Percentiles rank a stretch among this genome's conserved stretches.
These are phyloP conservation scores for Olivierus martensii DNA, from an alignment of 1,140 invertebrate species.

Conservation along the genomic window DNA sequence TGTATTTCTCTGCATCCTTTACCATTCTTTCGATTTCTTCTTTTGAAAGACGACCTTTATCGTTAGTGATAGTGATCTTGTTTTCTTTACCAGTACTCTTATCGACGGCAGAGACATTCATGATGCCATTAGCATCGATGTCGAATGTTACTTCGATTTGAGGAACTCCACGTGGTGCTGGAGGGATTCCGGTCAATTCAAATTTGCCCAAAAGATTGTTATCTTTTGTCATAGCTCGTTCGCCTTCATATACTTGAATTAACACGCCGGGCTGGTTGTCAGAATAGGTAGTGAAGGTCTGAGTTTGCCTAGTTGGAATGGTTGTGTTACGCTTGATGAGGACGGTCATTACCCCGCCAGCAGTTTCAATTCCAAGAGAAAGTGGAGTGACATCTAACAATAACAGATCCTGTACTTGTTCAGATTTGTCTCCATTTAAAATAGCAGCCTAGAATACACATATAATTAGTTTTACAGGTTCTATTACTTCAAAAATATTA, in stretches of 20 bases:
- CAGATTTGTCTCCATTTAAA: constrained; percentile 84
- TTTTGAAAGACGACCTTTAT: constrained; percentile 89
- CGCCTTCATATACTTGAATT: constrained; percentile 53
- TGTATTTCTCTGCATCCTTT: constrained; percentile 41
- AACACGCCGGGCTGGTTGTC: constrained; percentile 61
- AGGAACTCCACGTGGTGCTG: constrained; percentile 42
- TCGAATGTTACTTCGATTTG: constrained; percentile 45
- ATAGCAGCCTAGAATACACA: constrained; percentile 47
- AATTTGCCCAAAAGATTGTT: constrained; percentile 43
- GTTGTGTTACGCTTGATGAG: constrained; percentile 92
- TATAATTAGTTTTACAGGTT: too few relatives aligned
- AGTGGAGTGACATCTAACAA: constrained; percentile 85
- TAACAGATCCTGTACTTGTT: constrained; percentile 77
- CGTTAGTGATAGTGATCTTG: constrained; percentile 96
- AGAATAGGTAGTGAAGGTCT: constrained; percentile 32
- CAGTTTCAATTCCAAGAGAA: constrained; percentile 94
- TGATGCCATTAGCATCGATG: constrained; percentile 37
- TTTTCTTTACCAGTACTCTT: constrained; percentile 83
- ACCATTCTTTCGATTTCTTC: constrained; percentile 87
- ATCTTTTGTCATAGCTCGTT: constrained; percentile 44
- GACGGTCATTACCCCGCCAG: constrained; percentile 89
- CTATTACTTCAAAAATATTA: too few relatives aligned
- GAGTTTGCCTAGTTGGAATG: constrained; percentile 88
- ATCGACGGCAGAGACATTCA: constrained; percentile 37
- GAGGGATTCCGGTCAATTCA: constrained; percentile 42